Evolutionary conservation across 2,888 invertebrate genomes (phyloP).

Genomic region (Melipona beecheii): DNA sequence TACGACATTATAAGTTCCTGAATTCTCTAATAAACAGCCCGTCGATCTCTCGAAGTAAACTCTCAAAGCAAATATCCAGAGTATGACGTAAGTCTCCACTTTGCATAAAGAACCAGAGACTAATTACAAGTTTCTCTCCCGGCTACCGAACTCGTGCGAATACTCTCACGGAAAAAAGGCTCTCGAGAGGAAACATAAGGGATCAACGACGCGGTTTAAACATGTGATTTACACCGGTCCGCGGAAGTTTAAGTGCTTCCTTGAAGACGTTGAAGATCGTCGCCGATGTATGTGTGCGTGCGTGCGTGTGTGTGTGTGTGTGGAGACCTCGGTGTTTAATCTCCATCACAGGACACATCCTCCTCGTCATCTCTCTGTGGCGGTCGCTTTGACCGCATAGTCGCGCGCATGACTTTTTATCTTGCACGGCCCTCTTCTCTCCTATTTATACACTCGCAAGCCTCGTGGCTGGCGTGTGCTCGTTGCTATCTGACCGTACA

Average conservation of each 20-base stretch:
- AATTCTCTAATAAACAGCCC: too few relatives aligned
- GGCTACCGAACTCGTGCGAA: background rate
- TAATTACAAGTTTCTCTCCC: background rate
- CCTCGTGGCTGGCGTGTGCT: conserved; percentile 19
- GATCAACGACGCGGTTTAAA: conserved; percentile 23
- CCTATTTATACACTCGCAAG: conserved; percentile 62
- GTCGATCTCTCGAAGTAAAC: too few relatives aligned
- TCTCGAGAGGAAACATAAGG: background rate
- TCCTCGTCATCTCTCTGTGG: conserved; percentile 22
- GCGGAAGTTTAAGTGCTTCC: conserved; percentile 40
- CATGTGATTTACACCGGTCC: conserved; percentile 43
- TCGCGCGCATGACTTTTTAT: conserved; percentile 56
- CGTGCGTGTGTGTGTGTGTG: too few relatives aligned
- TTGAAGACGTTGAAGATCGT: conserved; percentile 19
- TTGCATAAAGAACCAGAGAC: background rate
- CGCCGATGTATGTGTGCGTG: background rate
- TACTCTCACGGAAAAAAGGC: background rate
- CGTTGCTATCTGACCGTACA: conserved; percentile 46
- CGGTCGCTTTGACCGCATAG: conserved; percentile 33
- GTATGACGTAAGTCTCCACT: background rate
- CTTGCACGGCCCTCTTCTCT: conserved; percentile 23
- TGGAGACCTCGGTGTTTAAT: conserved; percentile 40
- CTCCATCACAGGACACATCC: conserved; percentile 35
- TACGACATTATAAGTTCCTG: too few relatives aligned
- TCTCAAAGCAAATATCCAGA: too few relatives aligned